phyloP scores from a whole-genome alignment of 1,140 invertebrate genomes.

The Hermetia illucens region DNA sequence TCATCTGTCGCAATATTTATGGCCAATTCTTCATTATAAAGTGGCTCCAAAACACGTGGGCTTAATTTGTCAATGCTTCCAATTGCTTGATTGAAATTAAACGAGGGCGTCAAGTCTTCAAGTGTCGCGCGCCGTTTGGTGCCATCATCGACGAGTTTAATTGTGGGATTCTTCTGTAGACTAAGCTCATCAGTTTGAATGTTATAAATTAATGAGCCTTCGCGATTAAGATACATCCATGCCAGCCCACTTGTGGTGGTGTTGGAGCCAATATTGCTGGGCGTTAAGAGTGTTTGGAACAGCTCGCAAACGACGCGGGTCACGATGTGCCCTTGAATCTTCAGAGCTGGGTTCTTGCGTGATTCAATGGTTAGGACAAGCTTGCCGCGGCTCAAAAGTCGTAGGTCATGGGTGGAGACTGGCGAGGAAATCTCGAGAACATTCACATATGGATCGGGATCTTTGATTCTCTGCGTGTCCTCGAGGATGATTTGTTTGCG shows the following conservation, averaged over 20 bases:
- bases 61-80: constrained; percentile 49
- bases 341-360: constrained; percentile 42
- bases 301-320: constrained; percentile 64
- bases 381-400: constrained; percentile 53
- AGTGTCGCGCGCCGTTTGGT: constrained; percentile 51
- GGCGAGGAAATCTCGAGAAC: constrained; percentile 57
- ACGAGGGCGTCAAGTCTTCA: constrained; percentile 48
- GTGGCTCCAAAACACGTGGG: constrained; percentile 55
- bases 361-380: constrained; percentile 51
- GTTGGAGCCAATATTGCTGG: constrained; percentile 26
- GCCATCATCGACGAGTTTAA: constrained; percentile 54
- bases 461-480: constrained; percentile 42
- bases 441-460: constrained; percentile 59
- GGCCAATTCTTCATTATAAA: constrained; percentile 63
- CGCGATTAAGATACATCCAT: constrained; percentile 61
- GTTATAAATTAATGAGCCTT: constrained; percentile 58
- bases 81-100: constrained; percentile 45
- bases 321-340: constrained; percentile 47
- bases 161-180: constrained; percentile 41
- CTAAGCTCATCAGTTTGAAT: constrained; percentile 40
- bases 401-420: constrained; percentile 51
- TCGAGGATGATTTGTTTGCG: constrained; percentile 55
- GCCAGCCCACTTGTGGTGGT: constrained; percentile 47
- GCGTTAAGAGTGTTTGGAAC: constrained; percentile 51
- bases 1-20: constrained; percentile 51